A percentile compares a stretch with the other conserved stretches of the same genome.
phyloP scores from a whole-genome alignment of 2,113 vertebrate genomes.

The Corythaeola cristata region DNA sequence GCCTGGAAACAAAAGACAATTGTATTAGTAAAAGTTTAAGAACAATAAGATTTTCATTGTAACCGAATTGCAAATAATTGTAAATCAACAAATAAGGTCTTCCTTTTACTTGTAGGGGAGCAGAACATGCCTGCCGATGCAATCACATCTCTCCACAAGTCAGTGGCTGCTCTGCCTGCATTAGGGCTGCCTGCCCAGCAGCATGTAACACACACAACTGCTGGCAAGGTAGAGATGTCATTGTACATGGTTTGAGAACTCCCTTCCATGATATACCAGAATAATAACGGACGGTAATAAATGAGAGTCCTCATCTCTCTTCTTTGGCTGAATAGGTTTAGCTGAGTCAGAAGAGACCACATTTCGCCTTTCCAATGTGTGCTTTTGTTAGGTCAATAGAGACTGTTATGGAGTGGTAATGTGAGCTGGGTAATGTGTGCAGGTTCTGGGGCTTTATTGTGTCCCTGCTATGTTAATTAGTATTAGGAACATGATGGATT shows the following conservation, averaged over 20 bases:
- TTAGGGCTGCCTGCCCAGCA: neutral
- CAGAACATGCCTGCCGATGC: fast-evolving
- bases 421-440: constrained; percentile 76
- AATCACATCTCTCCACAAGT: neutral
- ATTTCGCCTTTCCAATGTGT: constrained; percentile 7
- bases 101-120: neutral
- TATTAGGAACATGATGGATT: constrained; percentile 86
- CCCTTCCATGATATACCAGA: neutral
- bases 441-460: constrained; percentile 78
- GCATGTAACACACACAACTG: neutral
- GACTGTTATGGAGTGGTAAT: constrained; percentile 76
- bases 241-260: neutral
- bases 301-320: neutral
- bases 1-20: neutral
- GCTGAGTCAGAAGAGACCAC: neutral
- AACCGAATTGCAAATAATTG: neutral
- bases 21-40: neutral
- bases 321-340: neutral
- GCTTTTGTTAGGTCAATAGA: constrained; percentile 60
- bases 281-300: neutral
- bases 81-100: neutral
- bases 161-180: neutral
- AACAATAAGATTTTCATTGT: neutral
- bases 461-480: constrained; percentile 94
- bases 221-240: neutral